Base-by-base conservation (phyloP, 2,888 invertebrate genomes). In the Nomada lathburiana region DNA sequence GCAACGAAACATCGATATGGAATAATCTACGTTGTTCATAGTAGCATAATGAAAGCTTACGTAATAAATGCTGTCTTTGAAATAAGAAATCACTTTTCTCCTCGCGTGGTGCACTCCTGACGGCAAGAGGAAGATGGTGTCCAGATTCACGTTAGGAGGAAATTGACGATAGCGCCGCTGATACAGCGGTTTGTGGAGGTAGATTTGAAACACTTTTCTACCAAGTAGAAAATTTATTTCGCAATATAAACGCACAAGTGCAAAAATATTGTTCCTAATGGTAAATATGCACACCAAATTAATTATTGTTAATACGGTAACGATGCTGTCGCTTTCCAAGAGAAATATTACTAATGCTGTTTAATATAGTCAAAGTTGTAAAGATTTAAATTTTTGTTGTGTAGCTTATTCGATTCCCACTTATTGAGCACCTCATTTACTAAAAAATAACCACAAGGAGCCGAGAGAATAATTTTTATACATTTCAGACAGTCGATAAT, bases 31-130 rank as follows among this genome's bases (percentile, higher is more conserved):
- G n/a, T 0, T 55, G 62, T 55, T 80, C 50, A 60, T 10, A 73
- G 29, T 26, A 11, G 13, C 18, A 74, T 29, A 81, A 65, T 72
- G 20, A 52, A 70, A 76, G 26, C 88, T 91, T 91, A 91, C 89
- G 86, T 91, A 91, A 91, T 86, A 83, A 70, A 76, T 69, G 50
- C 76, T 82, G 52, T 47, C 70, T 80, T 64, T 59, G 20, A 63
- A 50, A n/a, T 65, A 76, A 63, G 23, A 82, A 81, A 72, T 85
- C 75, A 72, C 26, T 79, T 86, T 77, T 85, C 63, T 80, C 71
- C 84, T 86, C 87, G 85, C 76, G 85, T 84, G 80, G 68, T 64
- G 70, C 72, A 79, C 68, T 67, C 67, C 68, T 76, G 85, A 74
- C 71, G 85, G 77, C 81, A 82, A 83, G 67, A 81, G 62, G 69